phyloP scores from a whole-genome alignment of 1,140 invertebrate species.

The Drosophila bocqueti region DNA sequence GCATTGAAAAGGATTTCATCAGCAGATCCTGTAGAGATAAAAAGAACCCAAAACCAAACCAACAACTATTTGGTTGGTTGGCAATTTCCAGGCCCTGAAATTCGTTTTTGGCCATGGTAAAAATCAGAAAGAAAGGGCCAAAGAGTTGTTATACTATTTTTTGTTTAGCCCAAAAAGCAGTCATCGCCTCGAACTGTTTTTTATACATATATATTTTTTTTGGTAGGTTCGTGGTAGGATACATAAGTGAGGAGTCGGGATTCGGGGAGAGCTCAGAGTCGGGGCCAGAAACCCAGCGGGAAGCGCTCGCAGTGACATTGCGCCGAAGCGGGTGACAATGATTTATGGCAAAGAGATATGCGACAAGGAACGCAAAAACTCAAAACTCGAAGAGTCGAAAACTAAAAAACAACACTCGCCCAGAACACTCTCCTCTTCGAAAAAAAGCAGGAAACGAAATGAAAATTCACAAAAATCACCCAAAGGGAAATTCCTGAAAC shows the following conservation, averaged over 20 bases:
- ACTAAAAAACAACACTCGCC: conserved; percentile 40
- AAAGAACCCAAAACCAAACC: not conserved
- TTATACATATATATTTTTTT: conserved; percentile 10
- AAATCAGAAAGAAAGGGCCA: conserved; percentile 17
- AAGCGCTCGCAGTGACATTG: conserved; percentile 82
- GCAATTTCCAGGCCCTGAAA: conserved; percentile 59
- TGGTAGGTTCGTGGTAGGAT: conserved; percentile 35
- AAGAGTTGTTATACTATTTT: conserved; percentile 22
- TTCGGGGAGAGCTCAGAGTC: conserved; percentile 26
- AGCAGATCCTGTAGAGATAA: not conserved
- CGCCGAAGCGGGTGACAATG: conserved; percentile 84
- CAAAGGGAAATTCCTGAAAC: conserved; percentile 29
- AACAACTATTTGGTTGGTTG: conserved; percentile 22
- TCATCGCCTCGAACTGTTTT: conserved; percentile 32
- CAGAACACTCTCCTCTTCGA: conserved; percentile 26
- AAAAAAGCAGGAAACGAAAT: conserved; percentile 30
- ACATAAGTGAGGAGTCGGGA: conserved; percentile 11
- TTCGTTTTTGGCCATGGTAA: conserved; percentile 32
- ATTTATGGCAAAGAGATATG: conserved; percentile 84
- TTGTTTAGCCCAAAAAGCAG: conserved; percentile 16
- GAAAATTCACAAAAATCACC: conserved; percentile 22
- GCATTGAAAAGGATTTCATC: conserved; percentile 46
- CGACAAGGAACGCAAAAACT: conserved; percentile 80
- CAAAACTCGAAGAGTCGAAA: conserved; percentile 56
- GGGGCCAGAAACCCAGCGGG: conserved; percentile 72